These are phyloP conservation scores for Drosophila greeni DNA, from an alignment of 2,888 invertebrate genomes.

Conservation along the genomic window DNA sequence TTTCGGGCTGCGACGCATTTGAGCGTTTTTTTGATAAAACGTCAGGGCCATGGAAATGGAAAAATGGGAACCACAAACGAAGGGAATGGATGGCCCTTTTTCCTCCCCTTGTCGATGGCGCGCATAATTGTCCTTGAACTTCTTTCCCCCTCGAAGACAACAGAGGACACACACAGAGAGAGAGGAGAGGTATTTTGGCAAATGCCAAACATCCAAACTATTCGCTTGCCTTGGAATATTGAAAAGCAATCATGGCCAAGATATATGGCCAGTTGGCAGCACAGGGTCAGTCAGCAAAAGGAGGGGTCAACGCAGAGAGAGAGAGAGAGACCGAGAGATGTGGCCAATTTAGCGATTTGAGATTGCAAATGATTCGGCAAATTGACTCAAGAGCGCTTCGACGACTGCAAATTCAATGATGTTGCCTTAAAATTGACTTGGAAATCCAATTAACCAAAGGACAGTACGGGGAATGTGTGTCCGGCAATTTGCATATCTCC, in stretches of 20 bases:
- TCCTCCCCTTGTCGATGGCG: constrained; percentile 15
- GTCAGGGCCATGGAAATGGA: constrained; percentile 30
- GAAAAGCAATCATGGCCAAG: constrained; percentile 55
- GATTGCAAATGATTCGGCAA: constrained; percentile 51
- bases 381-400: constrained; percentile 35
- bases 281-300: constrained; percentile 17
- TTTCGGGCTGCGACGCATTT: constrained; percentile 59
- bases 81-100: constrained; percentile 12
- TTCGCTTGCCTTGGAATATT: constrained; percentile 55
- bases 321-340: neutral
- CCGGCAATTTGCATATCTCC: constrained; percentile 22
- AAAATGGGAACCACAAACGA: constrained; percentile 4
- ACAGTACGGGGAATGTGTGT: neutral
- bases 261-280: constrained; percentile 47
- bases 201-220: constrained; percentile 52
- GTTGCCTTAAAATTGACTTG: constrained; percentile 22
- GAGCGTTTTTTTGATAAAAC: constrained; percentile 33
- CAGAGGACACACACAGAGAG: neutral
- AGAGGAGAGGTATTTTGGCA: constrained; percentile 33
- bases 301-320: constrained; percentile 2
- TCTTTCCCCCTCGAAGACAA: constrained; percentile 27
- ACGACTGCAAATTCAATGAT: constrained; percentile 21
- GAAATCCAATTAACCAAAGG: constrained; percentile 27
- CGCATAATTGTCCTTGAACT: constrained; percentile 67
- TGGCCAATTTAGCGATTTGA: constrained; percentile 32